A percentile compares a stretch with the other conserved stretches of the same genome.
These are phyloP conservation scores for Scaptomyza hsui DNA, from an alignment of 1,140 invertebrate species.

Conservation along the genomic window DNA sequence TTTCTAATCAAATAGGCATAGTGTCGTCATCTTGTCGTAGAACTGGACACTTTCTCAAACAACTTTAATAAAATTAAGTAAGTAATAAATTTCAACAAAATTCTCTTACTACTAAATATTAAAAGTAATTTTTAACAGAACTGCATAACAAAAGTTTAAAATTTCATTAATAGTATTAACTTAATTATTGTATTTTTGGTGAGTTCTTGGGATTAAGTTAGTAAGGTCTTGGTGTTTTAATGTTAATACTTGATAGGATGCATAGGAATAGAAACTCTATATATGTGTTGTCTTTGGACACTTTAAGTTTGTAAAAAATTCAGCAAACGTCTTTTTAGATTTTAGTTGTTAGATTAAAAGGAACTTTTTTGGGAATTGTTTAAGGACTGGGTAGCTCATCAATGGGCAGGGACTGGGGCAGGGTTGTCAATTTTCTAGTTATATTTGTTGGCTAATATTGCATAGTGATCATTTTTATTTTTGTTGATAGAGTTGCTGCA, in stretches of 20 bases:
- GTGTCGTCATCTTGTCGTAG: slow-evolving; percentile 47
- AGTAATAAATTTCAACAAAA: slow-evolving; percentile 70
- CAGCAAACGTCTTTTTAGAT: slow-evolving; percentile 61
- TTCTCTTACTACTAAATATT: slow-evolving; percentile 67
- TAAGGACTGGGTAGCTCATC: slow-evolving; percentile 21
- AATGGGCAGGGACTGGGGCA: slow-evolving; percentile 3
- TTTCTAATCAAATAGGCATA: slow-evolving; percentile 46
- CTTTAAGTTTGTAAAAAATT: slow-evolving; percentile 44
- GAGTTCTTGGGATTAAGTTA: slow-evolving; percentile 23
- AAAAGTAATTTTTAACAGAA: slow-evolving; percentile 69
- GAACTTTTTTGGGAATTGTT: slow-evolving; percentile 43
- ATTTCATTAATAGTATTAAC: slow-evolving; percentile 43
- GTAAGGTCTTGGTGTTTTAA: slow-evolving; percentile 23
- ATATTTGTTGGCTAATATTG: slow-evolving; percentile 38
- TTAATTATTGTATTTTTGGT: slow-evolving; percentile 15
- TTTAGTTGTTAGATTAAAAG: slow-evolving; percentile 29
- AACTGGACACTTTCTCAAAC: slow-evolving; percentile 70
- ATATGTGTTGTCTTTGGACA: slow-evolving; percentile 54
- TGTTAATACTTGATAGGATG: slow-evolving; percentile 39
- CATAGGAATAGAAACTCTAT: slow-evolving; percentile 56
- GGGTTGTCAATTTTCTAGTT: slow-evolving; percentile 43
- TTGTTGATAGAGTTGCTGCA: slow-evolving; percentile 79
- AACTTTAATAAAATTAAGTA: slow-evolving; percentile 59
- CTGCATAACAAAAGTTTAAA: slow-evolving; percentile 67
- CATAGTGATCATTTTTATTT: slow-evolving; percentile 60